Percentiles rank a stretch among this genome's conserved stretches.
Evolutionary conservation across 2,888 invertebrate species (phyloP).

Genomic region (Drosophila acutilabella): DNA sequence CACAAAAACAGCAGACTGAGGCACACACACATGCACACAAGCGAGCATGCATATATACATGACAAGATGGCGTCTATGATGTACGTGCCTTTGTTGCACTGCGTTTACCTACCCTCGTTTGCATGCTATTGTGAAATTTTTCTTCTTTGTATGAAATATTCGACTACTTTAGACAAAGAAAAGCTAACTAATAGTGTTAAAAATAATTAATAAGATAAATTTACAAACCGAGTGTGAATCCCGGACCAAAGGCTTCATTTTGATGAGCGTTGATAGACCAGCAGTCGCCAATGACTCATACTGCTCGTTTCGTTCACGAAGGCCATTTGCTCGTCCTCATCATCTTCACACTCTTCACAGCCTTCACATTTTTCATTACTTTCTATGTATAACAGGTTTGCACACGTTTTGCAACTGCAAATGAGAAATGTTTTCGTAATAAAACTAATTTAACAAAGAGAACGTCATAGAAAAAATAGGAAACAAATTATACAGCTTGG

Average conservation of each 20-base stretch:
- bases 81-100: conserved; percentile 33
- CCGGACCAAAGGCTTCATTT: conserved; percentile 64
- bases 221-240: conserved; percentile 80
- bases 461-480: conserved; percentile 41
- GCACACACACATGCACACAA: conserved; percentile 7
- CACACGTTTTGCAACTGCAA: conserved; percentile 83
- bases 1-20: conserved; percentile 15
- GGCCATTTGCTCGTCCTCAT: conserved; percentile 64
- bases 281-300: conserved; percentile 71
- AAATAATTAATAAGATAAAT: conserved; percentile 53
- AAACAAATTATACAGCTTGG: conserved; percentile 33
- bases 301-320: conserved; percentile 53
- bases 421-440: conserved; percentile 85
- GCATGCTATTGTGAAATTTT: conserved; percentile 36
- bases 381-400: conserved; percentile 67
- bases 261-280: conserved; percentile 58
- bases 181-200: conserved; percentile 24
- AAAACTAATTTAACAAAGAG: conserved; percentile 76
- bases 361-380: conserved; percentile 74
- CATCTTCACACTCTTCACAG: conserved; percentile 73
- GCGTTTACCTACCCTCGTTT: conserved; percentile 14
- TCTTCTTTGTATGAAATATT: conserved; percentile 38
- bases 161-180: conserved; percentile 22
- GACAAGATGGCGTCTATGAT: conserved; percentile 58
- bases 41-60: conserved; percentile 24